Evolutionary conservation across 2,113 vertebrate genomes (phyloP).

Genomic region (Microtus montanus): DNA sequence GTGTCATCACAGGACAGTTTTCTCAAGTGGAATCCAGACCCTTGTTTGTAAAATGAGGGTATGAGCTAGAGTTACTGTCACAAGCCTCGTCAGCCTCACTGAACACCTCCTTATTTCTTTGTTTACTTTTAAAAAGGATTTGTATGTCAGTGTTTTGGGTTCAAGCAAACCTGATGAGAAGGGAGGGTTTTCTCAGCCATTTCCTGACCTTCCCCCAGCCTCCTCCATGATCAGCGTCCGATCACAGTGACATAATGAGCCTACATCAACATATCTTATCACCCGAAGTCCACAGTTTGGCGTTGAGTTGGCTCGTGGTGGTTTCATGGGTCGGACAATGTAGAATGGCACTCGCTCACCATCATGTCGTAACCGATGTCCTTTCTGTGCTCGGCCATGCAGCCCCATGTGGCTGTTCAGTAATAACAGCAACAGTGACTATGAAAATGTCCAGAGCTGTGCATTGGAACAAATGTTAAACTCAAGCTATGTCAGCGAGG

Average conservation of each 20-base stretch:
- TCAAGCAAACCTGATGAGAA: background rate
- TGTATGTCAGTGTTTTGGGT: background rate
- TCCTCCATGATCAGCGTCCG: background rate
- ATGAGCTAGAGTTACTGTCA: background rate
- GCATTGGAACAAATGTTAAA: background rate
- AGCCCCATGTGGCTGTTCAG: background rate
- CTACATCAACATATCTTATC: background rate
- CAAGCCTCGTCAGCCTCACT: background rate
- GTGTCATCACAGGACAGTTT: background rate
- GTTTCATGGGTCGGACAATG: background rate
- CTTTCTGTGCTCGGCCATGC: background rate
- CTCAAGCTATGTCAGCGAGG: too few species aligned
- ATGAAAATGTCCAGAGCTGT: background rate
- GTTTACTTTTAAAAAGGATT: background rate
- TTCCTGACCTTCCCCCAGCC: background rate
- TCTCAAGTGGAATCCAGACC: background rate
- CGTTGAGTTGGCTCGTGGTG: background rate
- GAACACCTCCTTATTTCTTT: background rate
- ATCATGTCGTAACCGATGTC: too few species aligned
- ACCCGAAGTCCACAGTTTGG: background rate
- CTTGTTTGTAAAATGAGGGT: background rate
- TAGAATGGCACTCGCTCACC: background rate
- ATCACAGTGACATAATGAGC: background rate
- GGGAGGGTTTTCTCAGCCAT: background rate
- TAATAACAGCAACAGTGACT: background rate